phyloP scores from a whole-genome alignment of 2,888 invertebrate species.

The Pristionchus mayeri region DNA sequence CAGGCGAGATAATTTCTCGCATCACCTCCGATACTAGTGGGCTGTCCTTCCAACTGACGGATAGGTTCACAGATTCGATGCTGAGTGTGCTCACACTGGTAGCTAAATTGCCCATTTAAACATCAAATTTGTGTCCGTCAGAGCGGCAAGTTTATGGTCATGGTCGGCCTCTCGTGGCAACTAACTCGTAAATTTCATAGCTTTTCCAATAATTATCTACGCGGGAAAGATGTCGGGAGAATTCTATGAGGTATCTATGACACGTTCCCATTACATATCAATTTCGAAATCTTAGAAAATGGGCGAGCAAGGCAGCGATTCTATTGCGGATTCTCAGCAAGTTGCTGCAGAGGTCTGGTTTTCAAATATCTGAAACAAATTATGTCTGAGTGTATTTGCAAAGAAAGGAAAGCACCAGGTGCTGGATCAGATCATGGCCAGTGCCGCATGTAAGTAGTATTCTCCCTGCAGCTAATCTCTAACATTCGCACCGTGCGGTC shows the following conservation, averaged over 20 bases:
- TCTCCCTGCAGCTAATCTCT: constrained; percentile 68
- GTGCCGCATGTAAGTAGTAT: no score
- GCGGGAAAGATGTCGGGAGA: constrained; percentile 76
- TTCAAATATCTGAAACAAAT: no score
- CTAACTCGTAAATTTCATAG: constrained; percentile 76
- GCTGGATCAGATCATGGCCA: no score
- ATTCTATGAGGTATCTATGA: constrained; percentile 74
- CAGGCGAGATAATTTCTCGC: constrained; percentile 76
- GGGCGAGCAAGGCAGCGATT: constrained; percentile 75
- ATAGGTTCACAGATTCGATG: constrained; percentile 76
- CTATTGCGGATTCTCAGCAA: constrained; percentile 76
- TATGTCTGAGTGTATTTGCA: no score
- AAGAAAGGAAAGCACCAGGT: no score
- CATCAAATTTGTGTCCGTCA: neutral
- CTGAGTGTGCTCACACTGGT: constrained; percentile 60
- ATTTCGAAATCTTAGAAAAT: constrained; percentile 71
- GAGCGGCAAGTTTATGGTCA: constrained; percentile 71
- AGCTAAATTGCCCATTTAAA: neutral
- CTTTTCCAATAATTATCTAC: constrained; percentile 74
- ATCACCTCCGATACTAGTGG: constrained; percentile 77
- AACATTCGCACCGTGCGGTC: constrained; percentile 76
- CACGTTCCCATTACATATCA: no score
- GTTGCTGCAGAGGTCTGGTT: constrained; percentile 75
- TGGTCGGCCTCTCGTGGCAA: constrained; percentile 77
- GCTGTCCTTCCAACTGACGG: constrained; percentile 74